Evolutionary conservation across 2,113 vertebrate genomes (phyloP), one percentile per base, ranked within the genome.

Genomic region (Spermophilus dauricus): DNA sequence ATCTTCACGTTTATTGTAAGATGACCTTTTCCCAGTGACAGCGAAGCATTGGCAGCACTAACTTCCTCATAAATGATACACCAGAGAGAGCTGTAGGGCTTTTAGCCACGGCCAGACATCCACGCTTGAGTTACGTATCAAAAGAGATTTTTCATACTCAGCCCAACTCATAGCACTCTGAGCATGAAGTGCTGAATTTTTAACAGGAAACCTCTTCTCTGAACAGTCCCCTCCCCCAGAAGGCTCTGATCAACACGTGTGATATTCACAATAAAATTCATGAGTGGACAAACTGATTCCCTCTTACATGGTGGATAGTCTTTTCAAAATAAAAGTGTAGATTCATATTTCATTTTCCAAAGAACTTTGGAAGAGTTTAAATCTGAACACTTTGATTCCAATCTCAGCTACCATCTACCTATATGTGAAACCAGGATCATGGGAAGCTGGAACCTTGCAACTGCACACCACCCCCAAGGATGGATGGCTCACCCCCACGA

Each of bases 401-500:
- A 26, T 81, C 30, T 63, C 24, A 7, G 56, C 20, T 4, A 18
- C n/a, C 7, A 14, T 6, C 3, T 61, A 8, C 39, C 48, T 30
- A 8, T 24, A 8, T 34, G 39, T 11, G 37, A 61, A 12, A 8
- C 28, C 37, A 56, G 18, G 75, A 77, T 2, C 5, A 58, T 6
- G 5, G 8, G 70, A 34, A 56, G 26, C 56, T 18, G 14, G 12
- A 58, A 48, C 1, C 8, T 8, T 22, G 1, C 28, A 58, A 18
- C 3, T 8, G 1, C 7, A 14, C 9, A 9, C 10, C 20, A 69
- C 37, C 3, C 26, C 5, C 3, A 34, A 69, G 34, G 22, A 12
- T 0, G 2, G 26, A 8, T 0, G 10, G 30, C 1, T 56, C 13
- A 1, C 10, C 2, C 3, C 42, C 0, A 14, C 20, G 24, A 1